Evolutionary conservation across 2,113 vertebrate genomes (phyloP), one percentile per base, ranked within the genome.

Genomic region (Oncorhynchus keta): DNA sequence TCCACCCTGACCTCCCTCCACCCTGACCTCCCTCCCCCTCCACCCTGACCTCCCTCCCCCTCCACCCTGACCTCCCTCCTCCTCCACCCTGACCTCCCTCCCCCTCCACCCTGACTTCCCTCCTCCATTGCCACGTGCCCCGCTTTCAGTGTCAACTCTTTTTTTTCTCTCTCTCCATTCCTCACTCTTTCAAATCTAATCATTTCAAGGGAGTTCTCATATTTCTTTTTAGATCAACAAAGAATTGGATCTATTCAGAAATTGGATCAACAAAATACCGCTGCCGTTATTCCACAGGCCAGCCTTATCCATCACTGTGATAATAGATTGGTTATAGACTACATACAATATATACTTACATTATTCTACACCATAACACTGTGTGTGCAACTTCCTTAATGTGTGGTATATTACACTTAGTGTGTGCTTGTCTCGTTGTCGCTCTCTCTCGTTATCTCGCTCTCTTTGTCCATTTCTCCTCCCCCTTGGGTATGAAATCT

Each of bases 391-490:
- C 2, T 2, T 11, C 2, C 39, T 11, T 11, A 9, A 2, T 45
- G 39, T 11, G 39, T 45, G 18, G 3, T 20, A 20, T 57, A 16
- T 57, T 57, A 11, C 51, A 57, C 51, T 57, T 57, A 35, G 39
- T 45, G 39, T 45, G 39, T 45, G 39, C 39, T 45, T 72, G 24
- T 69, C 35, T 76, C 26, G 48, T 35, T 6, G 8, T 26, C 66
- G 78, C n/a, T n/a, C 62, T 8, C 18, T 82, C 67, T 74, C 51
- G 24, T 11, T 57, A 5, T 57, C 12, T 18, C 55, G 13, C 55
- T 18, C 16, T 57, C 55, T 57, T 16, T 57, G 55, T 57, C 16
- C 18, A 14, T 57, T 20, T 57, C 55, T 57, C 18, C 16, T 57
- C 55, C 18, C 55, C 39, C 39, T 45, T 45, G 39, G 39, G 39